phyloP scores from a whole-genome alignment of 2,888 invertebrate genomes.

The Gerosis bhagava region DNA sequence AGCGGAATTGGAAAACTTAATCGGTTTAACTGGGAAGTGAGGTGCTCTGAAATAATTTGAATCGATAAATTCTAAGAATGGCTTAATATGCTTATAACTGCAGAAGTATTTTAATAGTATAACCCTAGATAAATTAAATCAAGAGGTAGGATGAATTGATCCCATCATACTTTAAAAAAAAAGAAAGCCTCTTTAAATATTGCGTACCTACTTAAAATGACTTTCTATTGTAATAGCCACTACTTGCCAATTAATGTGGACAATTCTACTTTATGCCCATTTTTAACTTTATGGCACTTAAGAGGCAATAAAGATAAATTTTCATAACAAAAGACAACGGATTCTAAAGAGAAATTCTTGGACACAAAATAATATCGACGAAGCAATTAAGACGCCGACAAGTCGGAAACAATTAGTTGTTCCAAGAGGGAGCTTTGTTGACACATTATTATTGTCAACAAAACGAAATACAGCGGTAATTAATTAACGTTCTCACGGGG shows the following conservation, averaged over 20 bases:
- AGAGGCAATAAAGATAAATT: slow-evolving; percentile 16
- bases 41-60: no score
- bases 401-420: slow-evolving; percentile 21
- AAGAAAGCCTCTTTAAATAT: no score
- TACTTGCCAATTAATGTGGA: slow-evolving; percentile 12
- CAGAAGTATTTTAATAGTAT: no score
- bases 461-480: slow-evolving; percentile 29
- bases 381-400: slow-evolving; percentile 22
- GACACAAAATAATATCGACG: slow-evolving; percentile 24
- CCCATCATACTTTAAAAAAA: no score
- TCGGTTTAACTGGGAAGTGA: not conserved
- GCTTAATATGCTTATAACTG: no score
- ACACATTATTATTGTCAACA: slow-evolving; percentile 21
- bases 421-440: slow-evolving; percentile 12
- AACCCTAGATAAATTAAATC: no score
- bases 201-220: no score
- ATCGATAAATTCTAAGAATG: no score
- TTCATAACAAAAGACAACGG: slow-evolving; percentile 10
- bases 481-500: slow-evolving; percentile 29
- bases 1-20: slow-evolving; percentile 6
- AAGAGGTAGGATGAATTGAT: no score
- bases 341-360: slow-evolving; percentile 22
- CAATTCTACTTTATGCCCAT: not conserved
- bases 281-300: no score
- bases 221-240: no score